Base-by-base conservation (phyloP, 2,888 invertebrate genomes). In the Pycnomerus fuliginosus region DNA sequence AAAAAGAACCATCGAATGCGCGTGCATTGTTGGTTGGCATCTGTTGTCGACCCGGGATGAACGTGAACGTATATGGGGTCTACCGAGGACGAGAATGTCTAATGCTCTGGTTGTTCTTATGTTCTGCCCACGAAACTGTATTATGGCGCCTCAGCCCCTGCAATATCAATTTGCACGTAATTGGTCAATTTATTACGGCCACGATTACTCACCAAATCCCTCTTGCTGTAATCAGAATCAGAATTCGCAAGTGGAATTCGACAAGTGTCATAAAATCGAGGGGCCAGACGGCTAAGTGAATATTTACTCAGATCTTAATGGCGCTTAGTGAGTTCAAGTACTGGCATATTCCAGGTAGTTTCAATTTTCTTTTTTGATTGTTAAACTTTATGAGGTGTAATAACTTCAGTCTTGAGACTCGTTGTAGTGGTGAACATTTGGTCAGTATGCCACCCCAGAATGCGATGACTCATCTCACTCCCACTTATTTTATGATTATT, bases 21-120 rank as follows among this genome's bases (percentile, higher is more conserved):
- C 25, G 20, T 46, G 41, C 46, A 46, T 46, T 40, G 35, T 46
- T 39, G 36, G 44, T 32, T 33, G 38, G 44, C 44, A 44, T 39
- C 39, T 44, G 38, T 25, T 44, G 37, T 37, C 37, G 32, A 31
- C 30, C 25, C 22, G 15, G 20, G 33, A 39, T 16, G 40, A 35
- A 35, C 36, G 34, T 43, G 38, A 40, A 22, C 31, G 40, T 35
- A 30, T 36, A 31, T 43, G 14, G 43, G 30, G 31, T 36, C 34
- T 42, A 34, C 17, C 12, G 30, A 39, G 34, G 23, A 44, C 38
- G 25, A 17, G 25, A 39, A 44, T 44, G 37, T 36, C 37, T 35
- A 27, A 33, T 33, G 25, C 43, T 43, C 24, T 36, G 31, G 43
- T 43, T 44, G 32, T 22, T 20, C n/a, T n/a, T n/a, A n/a, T n/a